Evolutionary conservation across 2,797 vertebrate genomes (phyloP), one percentile per base, ranked within the genome.

Genomic region (Graptemys geographica): DNA sequence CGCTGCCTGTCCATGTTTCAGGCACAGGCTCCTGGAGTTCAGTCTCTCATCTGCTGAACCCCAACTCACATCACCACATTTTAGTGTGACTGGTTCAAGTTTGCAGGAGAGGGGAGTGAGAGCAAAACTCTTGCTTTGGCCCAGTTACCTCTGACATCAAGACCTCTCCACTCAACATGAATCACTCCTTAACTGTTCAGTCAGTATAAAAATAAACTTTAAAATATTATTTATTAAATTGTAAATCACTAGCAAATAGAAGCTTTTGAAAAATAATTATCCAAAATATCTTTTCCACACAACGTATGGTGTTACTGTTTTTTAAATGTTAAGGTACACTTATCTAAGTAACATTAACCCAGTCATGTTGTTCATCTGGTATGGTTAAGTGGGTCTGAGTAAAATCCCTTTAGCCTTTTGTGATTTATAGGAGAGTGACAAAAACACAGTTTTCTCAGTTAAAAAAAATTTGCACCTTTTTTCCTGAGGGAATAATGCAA

Each of bases 41-140:
- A 83, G 18, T 28, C 78, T 59, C n/a, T 12, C 11, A 1, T 55
- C 80, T 31, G 2, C 1, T 81, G 62, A 81, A 3, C 72, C 28
- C 31, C 44, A 27, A 44, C 27, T 37, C 84, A 85, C 79, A 88
- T 49, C 87, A 5, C 84, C 37, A 21, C 33, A 4, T 41, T 27
- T n/a, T 10, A 52, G 31, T 10, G 33, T 0, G 0, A 69, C 8
- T 31, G 10, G 19, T 72, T 72, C 19, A 72, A 11, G 21, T 62
- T 41, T 0, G 0, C 59, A 52, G 79, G 62, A 62, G 28, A 88
- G 37, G 79, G 33, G 33, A 57, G 33, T 6, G 4, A 37, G 41
- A 89, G 41, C 11, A 72, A 37, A 87, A 79, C 6, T 55, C 27
- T n/a, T 86, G n/a, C 56, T 83, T 84, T 76, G 49, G 28, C 44